phyloP scores from a whole-genome alignment of 2,888 invertebrate species.

The Miltochrista miniata region DNA sequence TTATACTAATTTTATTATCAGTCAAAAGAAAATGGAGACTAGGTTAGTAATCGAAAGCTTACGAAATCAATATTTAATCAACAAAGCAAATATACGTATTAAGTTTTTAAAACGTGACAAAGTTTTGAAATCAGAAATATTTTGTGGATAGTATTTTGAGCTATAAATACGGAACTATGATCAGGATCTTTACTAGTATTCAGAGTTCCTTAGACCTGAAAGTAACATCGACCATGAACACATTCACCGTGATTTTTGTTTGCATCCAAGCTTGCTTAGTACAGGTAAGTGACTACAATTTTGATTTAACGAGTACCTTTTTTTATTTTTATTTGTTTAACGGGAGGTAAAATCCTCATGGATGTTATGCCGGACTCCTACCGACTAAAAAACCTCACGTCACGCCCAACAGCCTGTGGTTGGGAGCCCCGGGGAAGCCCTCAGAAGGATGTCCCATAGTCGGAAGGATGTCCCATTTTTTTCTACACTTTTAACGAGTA shows the following conservation, averaged over 20 bases:
- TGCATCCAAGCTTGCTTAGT: slow-evolving; percentile 48
- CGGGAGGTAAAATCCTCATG: too few relatives aligned
- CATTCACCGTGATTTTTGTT: slow-evolving; percentile 42
- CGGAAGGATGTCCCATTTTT: too few relatives aligned
- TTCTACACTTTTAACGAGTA: too few relatives aligned
- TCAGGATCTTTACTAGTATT: not conserved
- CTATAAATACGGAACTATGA: not conserved
- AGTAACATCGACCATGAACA: slow-evolving; percentile 7
- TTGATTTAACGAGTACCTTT: not conserved
- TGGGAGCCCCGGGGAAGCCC: too few relatives aligned
- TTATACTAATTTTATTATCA: not conserved
- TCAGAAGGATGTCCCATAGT: too few relatives aligned
- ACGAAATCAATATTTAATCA: not conserved
- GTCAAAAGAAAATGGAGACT: not conserved
- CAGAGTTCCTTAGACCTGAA: not conserved
- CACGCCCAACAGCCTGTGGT: too few relatives aligned
- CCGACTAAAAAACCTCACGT: too few relatives aligned
- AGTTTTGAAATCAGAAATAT: not conserved
- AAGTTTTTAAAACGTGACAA: not conserved
- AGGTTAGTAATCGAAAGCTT: not conserved
- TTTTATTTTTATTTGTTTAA: too few relatives aligned
- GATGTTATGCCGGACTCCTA: too few relatives aligned
- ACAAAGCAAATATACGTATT: not conserved
- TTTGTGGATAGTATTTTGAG: not conserved
- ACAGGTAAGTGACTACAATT: slow-evolving; percentile 32